Evolutionary conservation across 2,797 vertebrate species (phyloP).

Genomic region (Amblyraja radiata): DNA sequence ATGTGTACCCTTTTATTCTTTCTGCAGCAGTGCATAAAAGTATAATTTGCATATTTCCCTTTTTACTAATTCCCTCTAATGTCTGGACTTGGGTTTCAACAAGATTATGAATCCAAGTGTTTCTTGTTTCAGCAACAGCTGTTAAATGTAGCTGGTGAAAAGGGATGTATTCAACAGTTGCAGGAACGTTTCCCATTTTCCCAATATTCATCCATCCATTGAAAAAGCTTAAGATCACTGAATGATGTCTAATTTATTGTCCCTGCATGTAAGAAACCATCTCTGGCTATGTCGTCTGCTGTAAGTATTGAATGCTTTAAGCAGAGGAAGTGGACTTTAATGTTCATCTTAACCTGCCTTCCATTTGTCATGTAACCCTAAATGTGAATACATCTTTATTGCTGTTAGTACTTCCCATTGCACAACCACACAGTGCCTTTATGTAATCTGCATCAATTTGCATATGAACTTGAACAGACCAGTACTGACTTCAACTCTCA

Average conservation of each 20-base stretch:
- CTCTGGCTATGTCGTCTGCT: not conserved
- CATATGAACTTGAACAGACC: not conserved
- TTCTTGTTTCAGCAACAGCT: not conserved
- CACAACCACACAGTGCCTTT: slow-evolving; percentile 2
- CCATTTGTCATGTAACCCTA: not conserved
- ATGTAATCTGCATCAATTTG: not conserved
- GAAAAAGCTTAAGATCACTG: not conserved
- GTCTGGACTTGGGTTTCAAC: not conserved
- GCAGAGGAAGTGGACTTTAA: not conserved
- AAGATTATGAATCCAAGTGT: not conserved
- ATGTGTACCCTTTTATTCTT: not conserved
- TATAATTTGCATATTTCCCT: not conserved
- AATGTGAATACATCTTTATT: not conserved
- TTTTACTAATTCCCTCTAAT: not conserved
- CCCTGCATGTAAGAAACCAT: not conserved
- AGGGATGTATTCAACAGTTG: not conserved
- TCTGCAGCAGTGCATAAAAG: not conserved
- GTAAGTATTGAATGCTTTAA: not conserved
- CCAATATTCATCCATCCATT: not conserved
- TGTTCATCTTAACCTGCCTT: not conserved
- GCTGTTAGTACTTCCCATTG: not conserved
- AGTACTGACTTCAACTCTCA: not conserved
- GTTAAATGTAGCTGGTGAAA: not conserved
- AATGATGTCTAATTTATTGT: not conserved
- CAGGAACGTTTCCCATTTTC: not conserved